A percentile compares a stretch with the other conserved stretches of the same genome.
Conservation (phyloP, 1,140 invertebrate genomes). For the Cyclina sinensis region DNA sequence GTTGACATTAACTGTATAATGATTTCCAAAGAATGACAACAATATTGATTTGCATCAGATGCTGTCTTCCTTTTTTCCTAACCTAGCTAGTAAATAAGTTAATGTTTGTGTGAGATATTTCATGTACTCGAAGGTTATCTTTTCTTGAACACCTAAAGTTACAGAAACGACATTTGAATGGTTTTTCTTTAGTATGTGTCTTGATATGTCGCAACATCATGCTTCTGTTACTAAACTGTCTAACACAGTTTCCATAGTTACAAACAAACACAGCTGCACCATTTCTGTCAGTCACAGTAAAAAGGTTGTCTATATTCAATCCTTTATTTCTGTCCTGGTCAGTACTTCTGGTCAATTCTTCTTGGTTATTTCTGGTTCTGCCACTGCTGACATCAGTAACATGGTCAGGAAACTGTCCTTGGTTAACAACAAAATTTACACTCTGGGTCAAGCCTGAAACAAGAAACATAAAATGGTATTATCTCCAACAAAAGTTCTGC, state of each 20-base stretch:
- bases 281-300: not conserved
- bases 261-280: not conserved
- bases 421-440: not conserved
- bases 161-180: constrained; percentile 70
- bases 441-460: not conserved
- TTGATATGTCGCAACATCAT: constrained; percentile 96
- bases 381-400: not conserved
- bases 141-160: constrained; percentile 19
- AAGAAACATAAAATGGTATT: too few relatives aligned
- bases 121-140: constrained; percentile 15
- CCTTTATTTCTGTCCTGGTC: too few relatives aligned
- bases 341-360: not conserved
- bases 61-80: too few relatives aligned
- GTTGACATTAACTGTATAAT: too few relatives aligned
- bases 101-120: not conserved
- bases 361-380: not conserved
- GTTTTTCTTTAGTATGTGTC: constrained; percentile 89
- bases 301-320: too few relatives aligned
- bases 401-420: not conserved
- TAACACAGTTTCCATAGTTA: not conserved
- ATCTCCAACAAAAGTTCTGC: too few relatives aligned
- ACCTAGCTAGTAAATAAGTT: too few relatives aligned
- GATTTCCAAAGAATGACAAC: too few relatives aligned
- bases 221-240: not conserved
- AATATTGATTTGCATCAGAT: too few relatives aligned